Base-by-base conservation (phyloP, 2,797 vertebrate genomes). In the Aplochiton taeniatus region DNA sequence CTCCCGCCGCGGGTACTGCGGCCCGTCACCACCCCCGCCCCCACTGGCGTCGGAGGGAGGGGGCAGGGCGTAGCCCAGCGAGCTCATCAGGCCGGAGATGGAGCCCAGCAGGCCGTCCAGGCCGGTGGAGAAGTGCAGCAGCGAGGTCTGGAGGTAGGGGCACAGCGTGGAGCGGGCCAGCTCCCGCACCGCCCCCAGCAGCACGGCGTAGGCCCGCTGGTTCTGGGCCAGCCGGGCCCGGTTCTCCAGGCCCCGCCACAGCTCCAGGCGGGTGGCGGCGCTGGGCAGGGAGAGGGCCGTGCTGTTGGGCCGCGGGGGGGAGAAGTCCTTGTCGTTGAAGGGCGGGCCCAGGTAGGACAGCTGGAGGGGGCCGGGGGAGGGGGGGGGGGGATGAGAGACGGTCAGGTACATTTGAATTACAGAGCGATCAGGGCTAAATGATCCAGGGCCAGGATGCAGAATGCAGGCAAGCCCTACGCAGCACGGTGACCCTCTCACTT, bases 251-350 rank as follows among this genome's bases (percentile, higher is more conserved):
- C 95, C 95, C 0, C 94, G 91, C 96, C 97, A 98, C 50, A 96
- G 89, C 63, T 96, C 95, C 80, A 97, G 85, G 59, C 96, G 93
- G 52, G 97, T 96, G 1, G 97, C 96, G 17, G 97, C 96, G 6
- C 94, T 96, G 65, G 97, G 96, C 73, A 98, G 90, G 12, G 93
- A 90, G 59, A 93, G 84, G 70, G 96, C 95, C 0, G 94, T 94
- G 0, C 93, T 95, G 0, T 94, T 95, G 76, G 95, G 90, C 17
- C 97, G 91, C 0, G 96, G 96, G 0, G 96, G 96, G 52, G 95
- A 96, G 88, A 98, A 98, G 87, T 97, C 96, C 4, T 96, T 96
- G 63, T 98, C 96, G 12, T 96, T 97, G 91, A 98, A 98, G 0
- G 97, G 96, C 13, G 97, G 96, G 0, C 96, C 97, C 11, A 98